Evolutionary conservation across 2,113 vertebrate genomes (phyloP), one percentile per base, ranked within the genome.

Genomic region (Periophthalmodon schlosseri): DNA sequence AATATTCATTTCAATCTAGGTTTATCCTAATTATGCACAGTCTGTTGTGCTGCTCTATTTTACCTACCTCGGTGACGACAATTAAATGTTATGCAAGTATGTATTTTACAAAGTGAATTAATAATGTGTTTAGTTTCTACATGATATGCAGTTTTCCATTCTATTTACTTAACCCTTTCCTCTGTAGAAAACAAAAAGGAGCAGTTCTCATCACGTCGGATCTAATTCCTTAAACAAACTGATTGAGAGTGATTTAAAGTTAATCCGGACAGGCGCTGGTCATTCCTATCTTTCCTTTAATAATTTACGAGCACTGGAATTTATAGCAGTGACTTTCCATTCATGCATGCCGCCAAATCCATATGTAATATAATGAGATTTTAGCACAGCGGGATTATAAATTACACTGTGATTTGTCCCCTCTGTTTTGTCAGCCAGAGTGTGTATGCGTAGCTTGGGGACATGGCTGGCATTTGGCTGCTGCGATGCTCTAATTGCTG

Each of bases 301-400:
- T 92, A 89, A 90, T 90, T 91, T 91, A 92, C 84, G 85, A 90
- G 84, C 74, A 85, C 68, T 74, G 85, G 88, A 88, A 91, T 89
- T 91, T 89, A 91, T 88, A 77, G 85, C 76, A 34, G 50, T 14
- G 44, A 87, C 79, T 88, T 77, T 77, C 72, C 74, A 73, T 82
- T 83, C 83, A 74, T 70, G 86, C 83, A 76, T 72, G 84, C 82
- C 68, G 58, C 87, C 87, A 87, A 88, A 90, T 91, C 85, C 87
- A 83, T 87, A 91, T 88, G 89, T 86, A 83, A 90, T 91, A 91
- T 92, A 92, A 92, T 91, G 89, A 91, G 91, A 91, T 92, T 92
- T 92, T 91, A 92, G 91, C 86, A 70, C 82, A 79, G 89, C 67
- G 28, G 86, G 89, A 89, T 91, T 91, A 89, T 92, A 91, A 91